These are phyloP conservation scores for Sus cebifrons DNA, from an alignment of 2,797 vertebrate species.

Conservation along the genomic window DNA sequence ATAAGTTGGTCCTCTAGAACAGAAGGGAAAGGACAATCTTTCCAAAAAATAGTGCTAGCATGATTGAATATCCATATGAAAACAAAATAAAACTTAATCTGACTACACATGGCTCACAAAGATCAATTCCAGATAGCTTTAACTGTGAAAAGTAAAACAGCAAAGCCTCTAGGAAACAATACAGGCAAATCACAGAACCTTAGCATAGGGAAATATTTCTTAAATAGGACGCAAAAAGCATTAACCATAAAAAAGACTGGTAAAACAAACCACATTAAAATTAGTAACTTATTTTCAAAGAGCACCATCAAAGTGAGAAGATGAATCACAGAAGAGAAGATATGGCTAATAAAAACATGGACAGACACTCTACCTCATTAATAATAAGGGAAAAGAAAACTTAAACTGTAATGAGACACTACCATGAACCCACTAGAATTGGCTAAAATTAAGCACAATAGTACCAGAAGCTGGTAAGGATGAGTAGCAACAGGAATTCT, in stretches of 20 bases:
- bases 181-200: neutral
- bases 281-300: constrained; percentile 59
- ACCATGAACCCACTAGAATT: neutral
- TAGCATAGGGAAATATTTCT: constrained; percentile 26
- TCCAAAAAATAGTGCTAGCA: neutral
- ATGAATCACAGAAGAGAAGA: constrained; percentile 3
- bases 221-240: constrained; percentile 27
- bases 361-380: neutral
- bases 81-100: constrained; percentile 28
- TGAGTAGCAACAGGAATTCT: neutral
- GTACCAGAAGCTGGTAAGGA: neutral
- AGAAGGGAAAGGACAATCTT: neutral
- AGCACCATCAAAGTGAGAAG: constrained; percentile 11
- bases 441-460: neutral
- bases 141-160: constrained; percentile 41
- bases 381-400: constrained; percentile 16
- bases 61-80: constrained; percentile 4
- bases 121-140: constrained; percentile 2
- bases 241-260: neutral
- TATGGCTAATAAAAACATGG: neutral
- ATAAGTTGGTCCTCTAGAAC: neutral
- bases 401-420: neutral
- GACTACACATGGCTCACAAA: neutral
- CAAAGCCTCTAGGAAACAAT: constrained; percentile 26
- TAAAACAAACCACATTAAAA: constrained; percentile 19